These are phyloP conservation scores for Pachymerium ferrugineum DNA, from an alignment of 2,888 invertebrate genomes.

Conservation along the genomic window DNA sequence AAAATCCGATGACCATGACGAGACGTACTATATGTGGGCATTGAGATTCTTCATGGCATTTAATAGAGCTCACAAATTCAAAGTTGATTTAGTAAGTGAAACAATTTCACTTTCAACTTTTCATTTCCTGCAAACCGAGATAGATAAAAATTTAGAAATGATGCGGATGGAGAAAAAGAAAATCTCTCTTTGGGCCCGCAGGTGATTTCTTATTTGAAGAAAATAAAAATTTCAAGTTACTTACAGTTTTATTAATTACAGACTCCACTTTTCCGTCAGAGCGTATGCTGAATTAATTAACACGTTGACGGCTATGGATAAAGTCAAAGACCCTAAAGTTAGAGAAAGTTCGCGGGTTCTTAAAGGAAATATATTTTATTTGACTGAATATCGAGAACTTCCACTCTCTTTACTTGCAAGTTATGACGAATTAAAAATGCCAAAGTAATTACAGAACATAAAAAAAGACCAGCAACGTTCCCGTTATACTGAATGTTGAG, in stretches of 20 bases:
- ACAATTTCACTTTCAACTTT: constrained; percentile 87
- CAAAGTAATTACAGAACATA: too few species aligned
- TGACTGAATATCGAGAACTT: constrained; percentile 88
- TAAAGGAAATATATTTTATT: constrained; percentile 86
- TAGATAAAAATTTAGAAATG: constrained; percentile 79
- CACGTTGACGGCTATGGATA: constrained; percentile 77
- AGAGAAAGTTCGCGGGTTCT: constrained; percentile 76
- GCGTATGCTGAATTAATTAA: constrained; percentile 76
- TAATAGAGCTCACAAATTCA: constrained; percentile 78
- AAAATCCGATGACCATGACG: constrained; percentile 68
- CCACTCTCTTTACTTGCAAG: constrained; percentile 70
- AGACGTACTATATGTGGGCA: constrained; percentile 90
- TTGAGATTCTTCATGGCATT: constrained; percentile 96
- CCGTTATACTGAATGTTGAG: not conserved
- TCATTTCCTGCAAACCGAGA: constrained; percentile 88
- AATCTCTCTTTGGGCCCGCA: constrained; percentile 69
- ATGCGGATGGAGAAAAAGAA: constrained; percentile 81
- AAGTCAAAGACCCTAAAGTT: constrained; percentile 62
- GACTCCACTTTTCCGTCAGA: constrained; percentile 72
- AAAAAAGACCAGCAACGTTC: constrained; percentile 49
- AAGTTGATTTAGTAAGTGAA: constrained; percentile 85
- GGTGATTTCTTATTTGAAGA: too few species aligned
- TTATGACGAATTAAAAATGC: constrained; percentile 80
- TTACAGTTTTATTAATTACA: not conserved
- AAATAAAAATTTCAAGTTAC: not conserved